Evolutionary conservation across 2,113 vertebrate genomes (phyloP).

Genomic region (Siniperca knerii): DNA sequence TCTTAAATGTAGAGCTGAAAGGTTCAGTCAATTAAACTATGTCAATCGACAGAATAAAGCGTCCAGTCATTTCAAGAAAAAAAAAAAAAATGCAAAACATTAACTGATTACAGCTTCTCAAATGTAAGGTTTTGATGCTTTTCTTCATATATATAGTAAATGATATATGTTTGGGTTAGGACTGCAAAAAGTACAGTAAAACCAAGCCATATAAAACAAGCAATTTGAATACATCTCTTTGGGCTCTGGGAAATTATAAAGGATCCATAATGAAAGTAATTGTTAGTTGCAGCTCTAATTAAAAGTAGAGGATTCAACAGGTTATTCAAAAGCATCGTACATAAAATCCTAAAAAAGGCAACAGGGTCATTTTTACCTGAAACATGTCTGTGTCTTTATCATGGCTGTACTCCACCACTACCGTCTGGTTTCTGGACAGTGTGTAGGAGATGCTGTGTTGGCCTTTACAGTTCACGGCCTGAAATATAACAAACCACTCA

Average conservation of each 20-base stretch:
- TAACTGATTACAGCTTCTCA: neutral
- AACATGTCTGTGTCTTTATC: constrained; percentile 99
- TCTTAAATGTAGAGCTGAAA: neutral
- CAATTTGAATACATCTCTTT: too few relatives aligned
- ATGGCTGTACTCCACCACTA: constrained; percentile 97
- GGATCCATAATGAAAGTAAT: neutral
- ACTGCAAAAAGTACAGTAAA: too few relatives aligned
- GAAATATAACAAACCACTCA: constrained; percentile 61
- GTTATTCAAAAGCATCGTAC: neutral
- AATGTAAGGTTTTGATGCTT: neutral
- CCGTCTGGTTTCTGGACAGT: constrained; percentile 95
- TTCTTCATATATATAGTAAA: neutral
- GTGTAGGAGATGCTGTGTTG: constrained; percentile 99
- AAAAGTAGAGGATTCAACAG: neutral
- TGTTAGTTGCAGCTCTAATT: neutral
- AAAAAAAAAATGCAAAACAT: neutral
- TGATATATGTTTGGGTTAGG: too few relatives aligned
- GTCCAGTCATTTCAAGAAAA: neutral
- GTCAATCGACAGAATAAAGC: neutral
- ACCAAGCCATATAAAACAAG: too few relatives aligned
- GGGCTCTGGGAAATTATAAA: neutral
- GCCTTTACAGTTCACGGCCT: constrained; percentile 96
- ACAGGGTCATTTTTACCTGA: constrained; percentile 87
- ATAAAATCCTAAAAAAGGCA: neutral
- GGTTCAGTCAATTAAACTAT: neutral